phyloP scores from a whole-genome alignment of 2,888 invertebrate species.

The Drosophila robusta region DNA sequence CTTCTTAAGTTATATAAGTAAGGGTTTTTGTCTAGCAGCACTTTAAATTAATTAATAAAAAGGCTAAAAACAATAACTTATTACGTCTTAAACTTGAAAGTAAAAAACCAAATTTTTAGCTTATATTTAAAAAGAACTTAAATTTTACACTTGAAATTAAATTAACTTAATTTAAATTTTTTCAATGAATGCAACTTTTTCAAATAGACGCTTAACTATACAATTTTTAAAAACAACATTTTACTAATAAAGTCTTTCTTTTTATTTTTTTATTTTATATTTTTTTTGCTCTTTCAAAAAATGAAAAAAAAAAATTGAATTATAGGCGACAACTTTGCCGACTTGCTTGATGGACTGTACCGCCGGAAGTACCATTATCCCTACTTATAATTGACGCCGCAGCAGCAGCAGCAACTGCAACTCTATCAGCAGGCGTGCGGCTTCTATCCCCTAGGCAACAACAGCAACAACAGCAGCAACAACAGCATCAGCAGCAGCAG shows the following conservation, averaged over 20 bases:
- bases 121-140: slow-evolving; percentile 20
- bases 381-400: slow-evolving; percentile 85
- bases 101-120: slow-evolving; percentile 36
- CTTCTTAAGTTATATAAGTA: slow-evolving; percentile 34
- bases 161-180: not conserved
- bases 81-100: slow-evolving; percentile 1
- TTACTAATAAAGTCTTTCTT: slow-evolving; percentile 50
- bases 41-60: slow-evolving; percentile 2
- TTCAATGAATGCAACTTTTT: slow-evolving; percentile 45
- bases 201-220: slow-evolving; percentile 34
- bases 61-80: not conserved
- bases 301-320: slow-evolving; percentile 8
- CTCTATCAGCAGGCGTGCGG: slow-evolving; percentile 74
- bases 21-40: slow-evolving; percentile 26
- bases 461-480: slow-evolving; percentile 29
- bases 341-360: slow-evolving; percentile 85
- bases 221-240: not conserved
- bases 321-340: slow-evolving; percentile 82
- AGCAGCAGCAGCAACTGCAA: slow-evolving; percentile 77
- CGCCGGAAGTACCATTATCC: slow-evolving; percentile 85
- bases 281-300: slow-evolving; percentile 31
- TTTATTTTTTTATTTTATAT: slow-evolving; percentile 26
- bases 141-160: not conserved
- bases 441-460: slow-evolving; percentile 50
- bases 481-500: slow-evolving; percentile 38